Base-by-base conservation (phyloP, 2,888 invertebrate genomes). In the Diplolepis rosae region DNA sequence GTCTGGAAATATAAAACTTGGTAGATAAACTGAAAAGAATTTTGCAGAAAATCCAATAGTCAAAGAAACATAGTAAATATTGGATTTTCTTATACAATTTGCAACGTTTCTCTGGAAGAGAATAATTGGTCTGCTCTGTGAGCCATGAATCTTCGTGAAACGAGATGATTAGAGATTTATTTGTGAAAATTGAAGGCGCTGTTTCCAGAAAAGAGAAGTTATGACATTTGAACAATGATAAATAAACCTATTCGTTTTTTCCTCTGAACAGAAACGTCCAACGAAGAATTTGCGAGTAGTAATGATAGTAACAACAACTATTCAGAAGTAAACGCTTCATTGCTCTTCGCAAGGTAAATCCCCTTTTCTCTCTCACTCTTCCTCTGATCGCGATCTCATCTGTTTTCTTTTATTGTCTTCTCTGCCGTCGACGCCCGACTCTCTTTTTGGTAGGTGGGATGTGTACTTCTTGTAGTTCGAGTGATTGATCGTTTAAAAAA, bases 401-500 rank as follows among this genome's bases (percentile, higher is more conserved):
- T 61, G 39, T 61, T 61, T 56, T 56, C 32, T 56, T 56, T 56
- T 32, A 11, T 24, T 32, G 32, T 32, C 61, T 22, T 24, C 22
- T 56, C 22, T 18, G 35, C 45, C 69, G 50, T 73, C 67, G 71
- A 70, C 69, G 52, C 27, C 56, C 65, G 30, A 50, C 51, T 51
- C 66, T 70, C 68, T 68, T 83, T 83, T 83, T 76, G 79, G 80
- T 79, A 83, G 84, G 82, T 79, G 81, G 81, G 78, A 83, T 82
- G 82, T 76, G 78, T 79, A 78, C 79, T 84, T 85, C 84, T 85
- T 85, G 83, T 79, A 82, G 80, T 80, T 77, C 78, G 80, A 80
- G 84, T 86, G 86, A 86, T 86, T 85, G 86, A 86, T 86, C 83
- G 84, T 77, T 83, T 81, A 83, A 86, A 85, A 85, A 86, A 84